Evolutionary conservation across 1,140 invertebrate species (phyloP), one percentile per base, ranked within the genome.

Genomic region (Aphaenogaster floridana): DNA sequence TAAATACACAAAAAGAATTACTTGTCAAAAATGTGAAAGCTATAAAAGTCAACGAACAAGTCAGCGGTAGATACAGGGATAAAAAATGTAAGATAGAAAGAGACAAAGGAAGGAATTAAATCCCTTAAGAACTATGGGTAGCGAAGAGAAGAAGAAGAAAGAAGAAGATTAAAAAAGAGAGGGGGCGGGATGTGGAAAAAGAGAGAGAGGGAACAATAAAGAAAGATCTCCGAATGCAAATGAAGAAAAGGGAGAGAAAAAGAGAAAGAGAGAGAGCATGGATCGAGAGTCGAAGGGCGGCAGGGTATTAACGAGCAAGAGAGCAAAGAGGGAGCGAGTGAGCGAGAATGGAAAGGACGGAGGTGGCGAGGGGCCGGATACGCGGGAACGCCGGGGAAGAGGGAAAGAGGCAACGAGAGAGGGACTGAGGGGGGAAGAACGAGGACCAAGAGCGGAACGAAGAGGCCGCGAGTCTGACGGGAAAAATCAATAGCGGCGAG

Each of bases 401-500:
- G 28, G 64, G 69, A 87, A 69, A 42, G 72, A 39, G 87, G 45
- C 81, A 89, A 45, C 28, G 88, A 21, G 77, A 68, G 87, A 68
- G 77, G 80, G 52, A 71, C 52, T 42, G 88, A 87, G 90, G 91
- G 83, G 86, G 66, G 88, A 50, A 36, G 69, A 88, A 84, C 80
- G 91, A 93, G 83, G 66, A 87, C 86, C 89, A 87, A 90, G 86
- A 89, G 86, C 66, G 86, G 59, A 91, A 95, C 93, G 91, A 92
- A 91, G 94, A 95, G 91, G 92, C 88, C 88, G 92, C 90, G 92
- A 95, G 94, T 94, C 93, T 95, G 94, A 93, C 94, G 93, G 94
- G 94, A 95, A 95, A 95, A 95, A 95, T 95, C 94, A 95, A 95
- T 95, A 95, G 94, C 94, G 91, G 93, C 93, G 94, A 95, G 94